phyloP scores from a whole-genome alignment of 2,113 vertebrate species.

The Tympanuchus pallidicinctus region DNA sequence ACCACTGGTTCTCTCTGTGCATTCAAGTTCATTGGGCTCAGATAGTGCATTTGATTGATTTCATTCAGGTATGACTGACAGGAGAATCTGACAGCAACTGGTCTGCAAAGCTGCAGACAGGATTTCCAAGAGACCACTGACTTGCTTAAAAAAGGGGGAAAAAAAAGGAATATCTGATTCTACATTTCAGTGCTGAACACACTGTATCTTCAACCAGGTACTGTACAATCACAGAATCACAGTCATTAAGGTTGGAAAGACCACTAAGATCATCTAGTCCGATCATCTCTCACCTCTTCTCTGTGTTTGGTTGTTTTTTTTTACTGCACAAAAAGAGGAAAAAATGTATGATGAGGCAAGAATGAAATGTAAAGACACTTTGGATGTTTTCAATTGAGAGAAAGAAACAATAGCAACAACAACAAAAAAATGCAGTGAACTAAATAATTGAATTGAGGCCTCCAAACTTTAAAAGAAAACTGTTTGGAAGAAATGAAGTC shows the following conservation, averaged over 20 bases:
- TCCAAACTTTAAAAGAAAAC: background rate
- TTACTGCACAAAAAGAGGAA: background rate
- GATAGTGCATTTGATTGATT: background rate
- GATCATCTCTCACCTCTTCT: background rate
- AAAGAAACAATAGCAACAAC: background rate
- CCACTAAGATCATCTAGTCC: too few relatives aligned
- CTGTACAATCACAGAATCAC: background rate
- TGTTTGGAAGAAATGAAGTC: background rate
- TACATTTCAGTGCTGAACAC: background rate
- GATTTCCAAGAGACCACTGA: background rate
- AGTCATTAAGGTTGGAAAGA: too few relatives aligned
- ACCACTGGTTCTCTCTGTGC: background rate
- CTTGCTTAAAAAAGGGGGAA: background rate
- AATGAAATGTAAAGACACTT: background rate
- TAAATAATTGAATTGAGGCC: background rate
- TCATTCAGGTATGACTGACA: conserved; percentile 16
- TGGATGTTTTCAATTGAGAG: background rate
- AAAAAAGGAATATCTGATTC: background rate
- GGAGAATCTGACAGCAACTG: background rate
- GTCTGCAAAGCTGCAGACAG: background rate
- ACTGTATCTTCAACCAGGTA: background rate
- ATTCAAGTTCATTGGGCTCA: background rate
- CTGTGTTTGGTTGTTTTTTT: background rate
- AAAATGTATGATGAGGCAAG: background rate
- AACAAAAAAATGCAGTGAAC: background rate